Evolutionary conservation across 2,113 vertebrate species (phyloP).

Genomic region (Girardinichthys multiradiatus): DNA sequence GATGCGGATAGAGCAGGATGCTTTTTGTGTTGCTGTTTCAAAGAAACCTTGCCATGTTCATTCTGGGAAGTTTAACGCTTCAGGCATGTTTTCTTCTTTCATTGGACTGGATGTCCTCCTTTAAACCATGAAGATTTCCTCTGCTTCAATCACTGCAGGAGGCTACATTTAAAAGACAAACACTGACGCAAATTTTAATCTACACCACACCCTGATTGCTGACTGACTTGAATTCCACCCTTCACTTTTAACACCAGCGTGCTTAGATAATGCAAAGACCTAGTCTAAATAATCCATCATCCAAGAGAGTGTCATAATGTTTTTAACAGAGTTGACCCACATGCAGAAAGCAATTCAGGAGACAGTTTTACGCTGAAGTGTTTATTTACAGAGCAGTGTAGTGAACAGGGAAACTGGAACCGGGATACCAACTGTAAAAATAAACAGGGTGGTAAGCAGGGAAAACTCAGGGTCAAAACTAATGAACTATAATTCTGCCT

Average conservation of each 20-base stretch:
- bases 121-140: conserved; percentile 43
- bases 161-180: conserved; percentile 48
- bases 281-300: conserved; percentile 55
- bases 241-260: conserved; percentile 22
- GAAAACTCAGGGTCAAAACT: no score
- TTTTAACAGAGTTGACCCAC: no score
- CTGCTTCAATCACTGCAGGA: conserved; percentile 54
- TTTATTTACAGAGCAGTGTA: no score
- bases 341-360: no score
- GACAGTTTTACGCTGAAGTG: no score
- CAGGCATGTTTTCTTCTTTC: conserved; percentile 52
- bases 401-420: no score
- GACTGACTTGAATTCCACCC: conserved; percentile 35
- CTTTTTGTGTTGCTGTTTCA: conserved; percentile 58
- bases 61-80: conserved; percentile 69
- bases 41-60: conserved; percentile 46
- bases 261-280: conserved; percentile 32
- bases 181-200: conserved; percentile 40
- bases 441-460: no score
- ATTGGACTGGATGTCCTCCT: conserved; percentile 67
- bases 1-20: conserved; percentile 58
- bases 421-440: no score
- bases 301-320: no score
- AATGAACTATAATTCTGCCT: no score
- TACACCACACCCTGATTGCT: conserved; percentile 30